Percentiles rank a stretch among this genome's conserved stretches.
Evolutionary conservation across 1,140 invertebrate genomes (phyloP).

Genomic region (Drosophila leontia): DNA sequence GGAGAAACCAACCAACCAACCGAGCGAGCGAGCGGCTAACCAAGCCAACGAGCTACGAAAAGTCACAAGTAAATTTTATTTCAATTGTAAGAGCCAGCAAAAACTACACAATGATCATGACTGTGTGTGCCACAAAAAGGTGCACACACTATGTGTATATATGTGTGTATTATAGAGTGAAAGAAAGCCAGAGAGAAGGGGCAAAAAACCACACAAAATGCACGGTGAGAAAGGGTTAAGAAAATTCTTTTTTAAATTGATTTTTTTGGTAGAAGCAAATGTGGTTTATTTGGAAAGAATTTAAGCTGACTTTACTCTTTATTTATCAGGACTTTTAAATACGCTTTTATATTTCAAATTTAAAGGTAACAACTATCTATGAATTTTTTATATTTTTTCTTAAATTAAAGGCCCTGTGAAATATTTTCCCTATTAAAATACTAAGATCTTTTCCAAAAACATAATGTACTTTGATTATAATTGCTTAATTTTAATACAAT

Average conservation of each 20-base stretch:
- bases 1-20: too few relatives aligned
- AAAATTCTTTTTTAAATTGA: not conserved
- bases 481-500: not conserved
- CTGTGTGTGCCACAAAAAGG: slow-evolving; percentile 36
- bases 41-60: slow-evolving; percentile 73
- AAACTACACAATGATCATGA: slow-evolving; percentile 61
- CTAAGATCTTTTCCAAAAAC: not conserved
- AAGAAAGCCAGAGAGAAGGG: not conserved
- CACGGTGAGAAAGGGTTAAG: slow-evolving; percentile 19
- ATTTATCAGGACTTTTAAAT: rapidly evolving
- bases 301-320: too few relatives aligned
- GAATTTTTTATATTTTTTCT: not conserved
- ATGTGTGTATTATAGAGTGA: slow-evolving; percentile 22
- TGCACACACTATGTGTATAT: slow-evolving; percentile 29
- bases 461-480: not conserved
- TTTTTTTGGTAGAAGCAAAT: not conserved
- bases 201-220: slow-evolving; percentile 30
- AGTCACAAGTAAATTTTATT: slow-evolving; percentile 84
- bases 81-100: slow-evolving; percentile 80
- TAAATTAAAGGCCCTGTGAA: not conserved
- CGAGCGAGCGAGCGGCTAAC: slow-evolving; percentile 47
- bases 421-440: not conserved
- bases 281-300: not conserved
- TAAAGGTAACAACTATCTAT: not conserved
- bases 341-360: not conserved